A percentile compares a stretch with the other conserved stretches of the same genome.
Conservation (phyloP, 2,797 vertebrate species). For the Sebastes hubbsi region DNA sequence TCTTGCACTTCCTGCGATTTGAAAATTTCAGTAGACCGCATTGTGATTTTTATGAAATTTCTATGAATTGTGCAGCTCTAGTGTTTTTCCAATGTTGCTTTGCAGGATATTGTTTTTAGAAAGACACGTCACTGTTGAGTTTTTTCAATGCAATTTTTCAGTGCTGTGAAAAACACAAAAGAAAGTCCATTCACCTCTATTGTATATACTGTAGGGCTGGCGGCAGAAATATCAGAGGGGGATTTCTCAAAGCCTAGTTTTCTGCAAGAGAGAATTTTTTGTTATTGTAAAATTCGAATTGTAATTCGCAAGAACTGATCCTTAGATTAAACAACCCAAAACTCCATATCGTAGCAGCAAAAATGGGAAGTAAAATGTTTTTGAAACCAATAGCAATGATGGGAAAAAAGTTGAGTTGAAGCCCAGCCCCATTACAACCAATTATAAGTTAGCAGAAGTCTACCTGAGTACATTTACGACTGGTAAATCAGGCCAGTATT, state of each 20-base stretch:
- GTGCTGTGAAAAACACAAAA: neutral
- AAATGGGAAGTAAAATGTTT: neutral
- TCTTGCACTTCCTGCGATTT: too few species aligned
- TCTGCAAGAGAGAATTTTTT: neutral
- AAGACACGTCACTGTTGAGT: neutral
- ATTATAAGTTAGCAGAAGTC: neutral
- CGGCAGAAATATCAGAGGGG: neutral
- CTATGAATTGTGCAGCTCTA: too few species aligned
- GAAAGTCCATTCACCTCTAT: neutral
- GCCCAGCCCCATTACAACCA: neutral
- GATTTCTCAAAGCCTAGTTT: neutral
- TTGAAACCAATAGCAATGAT: neutral
- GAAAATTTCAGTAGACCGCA: too few species aligned
- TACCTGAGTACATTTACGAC: neutral
- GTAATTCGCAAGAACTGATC: neutral
- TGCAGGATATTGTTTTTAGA: neutral
- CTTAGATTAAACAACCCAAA: neutral
- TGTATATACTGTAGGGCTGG: neutral
- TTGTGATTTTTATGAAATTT: too few species aligned
- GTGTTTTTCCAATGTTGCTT: neutral
- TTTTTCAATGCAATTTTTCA: neutral
- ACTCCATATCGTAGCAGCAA: neutral
- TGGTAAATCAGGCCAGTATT: conserved; percentile 1
- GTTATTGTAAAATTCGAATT: too few species aligned
- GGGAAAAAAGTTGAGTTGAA: neutral